Conservation (phyloP, 2,888 invertebrate genomes). For the Boloria selene region DNA sequence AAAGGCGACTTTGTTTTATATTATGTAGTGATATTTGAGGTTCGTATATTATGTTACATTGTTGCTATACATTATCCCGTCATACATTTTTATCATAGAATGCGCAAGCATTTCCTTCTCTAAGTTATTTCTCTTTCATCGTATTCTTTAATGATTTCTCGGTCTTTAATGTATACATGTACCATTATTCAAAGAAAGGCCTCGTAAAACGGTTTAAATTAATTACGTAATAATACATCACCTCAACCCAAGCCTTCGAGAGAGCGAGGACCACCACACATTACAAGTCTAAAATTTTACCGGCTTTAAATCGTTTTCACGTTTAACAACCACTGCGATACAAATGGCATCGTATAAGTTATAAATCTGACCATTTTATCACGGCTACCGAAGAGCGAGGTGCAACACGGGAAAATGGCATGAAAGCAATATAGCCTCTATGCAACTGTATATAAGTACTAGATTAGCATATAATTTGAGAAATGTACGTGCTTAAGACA, state of each 20-base stretch:
- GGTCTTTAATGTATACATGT: neutral
- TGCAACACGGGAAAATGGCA: constrained; percentile 15
- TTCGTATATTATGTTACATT: too few relatives aligned
- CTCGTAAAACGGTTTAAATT: constrained; percentile 4
- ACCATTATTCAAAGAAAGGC: neutral
- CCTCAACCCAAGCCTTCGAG: constrained; percentile 33
- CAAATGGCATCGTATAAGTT: constrained; percentile 60
- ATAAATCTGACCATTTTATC: constrained; percentile 75
- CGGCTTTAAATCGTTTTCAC: constrained; percentile 59
- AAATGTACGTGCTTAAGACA: constrained; percentile 21
- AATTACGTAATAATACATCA: constrained; percentile 29
- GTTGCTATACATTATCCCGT: too few relatives aligned
- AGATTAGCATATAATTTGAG: neutral
- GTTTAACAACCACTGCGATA: constrained; percentile 65
- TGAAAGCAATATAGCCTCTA: constrained; percentile 23
- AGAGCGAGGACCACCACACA: constrained; percentile 48
- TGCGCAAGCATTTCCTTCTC: too few relatives aligned
- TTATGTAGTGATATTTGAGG: too few relatives aligned
- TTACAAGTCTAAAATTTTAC: constrained; percentile 57
- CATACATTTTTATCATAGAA: too few relatives aligned
- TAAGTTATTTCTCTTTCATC: too few relatives aligned
- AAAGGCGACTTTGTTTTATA: too few relatives aligned
- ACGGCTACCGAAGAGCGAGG: constrained; percentile 55
- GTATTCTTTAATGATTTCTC: too few relatives aligned
- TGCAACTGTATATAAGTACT: neutral